These are phyloP conservation scores for Luffia ferchaultella DNA, from an alignment of 2,888 invertebrate genomes.

Conservation along the genomic window DNA sequence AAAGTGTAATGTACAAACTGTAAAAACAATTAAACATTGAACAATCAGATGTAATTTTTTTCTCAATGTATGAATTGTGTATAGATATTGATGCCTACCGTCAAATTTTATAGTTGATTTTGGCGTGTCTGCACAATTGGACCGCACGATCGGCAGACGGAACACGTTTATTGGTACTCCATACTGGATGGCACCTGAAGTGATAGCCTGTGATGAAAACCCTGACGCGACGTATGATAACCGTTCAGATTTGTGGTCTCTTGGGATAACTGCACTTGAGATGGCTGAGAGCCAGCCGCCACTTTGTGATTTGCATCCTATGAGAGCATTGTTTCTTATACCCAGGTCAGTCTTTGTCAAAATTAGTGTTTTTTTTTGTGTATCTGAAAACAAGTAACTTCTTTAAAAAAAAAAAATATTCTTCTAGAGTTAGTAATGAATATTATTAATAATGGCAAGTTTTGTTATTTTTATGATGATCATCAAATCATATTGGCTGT, in stretches of 20 bases:
- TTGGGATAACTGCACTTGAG: slow-evolving; percentile 97
- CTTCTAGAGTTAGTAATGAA: too few relatives aligned
- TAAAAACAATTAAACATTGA: too few relatives aligned
- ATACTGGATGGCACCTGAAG: slow-evolving; percentile 99
- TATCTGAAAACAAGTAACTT: too few relatives aligned
- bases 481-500: too few relatives aligned
- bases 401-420: too few relatives aligned
- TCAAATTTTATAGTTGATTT: slow-evolving; percentile 82
- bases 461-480: too few relatives aligned
- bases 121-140: slow-evolving; percentile 98
- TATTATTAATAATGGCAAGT: too few relatives aligned
- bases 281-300: slow-evolving; percentile 99
- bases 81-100: too few relatives aligned
- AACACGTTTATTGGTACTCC: slow-evolving; percentile 99
- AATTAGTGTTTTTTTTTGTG: too few relatives aligned
- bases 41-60: too few relatives aligned
- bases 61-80: too few relatives aligned
- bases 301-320: slow-evolving; percentile 98
- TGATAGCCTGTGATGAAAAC: slow-evolving; percentile 99
- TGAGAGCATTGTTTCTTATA: slow-evolving; percentile 98
- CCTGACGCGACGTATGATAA: slow-evolving; percentile 99
- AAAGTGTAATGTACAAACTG: too few relatives aligned
- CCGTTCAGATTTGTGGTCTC: slow-evolving; percentile 89
- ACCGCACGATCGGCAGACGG: slow-evolving; percentile 97
- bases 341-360: slow-evolving; percentile 63